Evolutionary conservation across 2,888 invertebrate genomes (phyloP), one percentile per base, ranked within the genome.

Genomic region (Myopa testacea): DNA sequence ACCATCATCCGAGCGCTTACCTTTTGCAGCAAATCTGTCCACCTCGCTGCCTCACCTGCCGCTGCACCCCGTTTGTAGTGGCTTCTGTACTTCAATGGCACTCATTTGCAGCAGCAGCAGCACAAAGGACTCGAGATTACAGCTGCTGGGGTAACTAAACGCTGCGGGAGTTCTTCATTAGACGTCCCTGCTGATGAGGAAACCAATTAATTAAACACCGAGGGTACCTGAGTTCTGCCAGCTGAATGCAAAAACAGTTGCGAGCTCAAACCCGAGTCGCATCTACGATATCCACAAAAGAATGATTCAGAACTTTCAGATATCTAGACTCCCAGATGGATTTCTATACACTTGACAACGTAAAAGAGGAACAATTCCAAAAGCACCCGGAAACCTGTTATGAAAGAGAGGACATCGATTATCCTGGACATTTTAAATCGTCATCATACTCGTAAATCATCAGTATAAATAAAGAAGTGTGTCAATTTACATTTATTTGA

Each of bases 201-300:
- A 76, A 75, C 55, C 78, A 77, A 72, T 78, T 78, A 55, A 55
- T 55, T 55, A 55, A 55, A 55, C 55, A 55, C 55, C 16, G 55
- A n/a, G 14, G 10, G 14, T n/a, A n/a, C 1, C 16, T 55, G 55
- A 14, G 55, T 50, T 1, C 4, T 55, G 55, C 55, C 5, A 10
- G 16, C 55, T 55, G 55, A 3, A 4, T 5, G 55, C 55, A 14
- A 55, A 55, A 55, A 1, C 10, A 10, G 10, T n/a, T 4, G 55
- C 16, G 55, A 55, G 4, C 55, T 55, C 3, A 55, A 55, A 4
- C 10, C 55, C 45, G 10, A 45, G 45, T 45, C 45, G 45, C 6
- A 45, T 6, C 45, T 26, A 26, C 45, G 45, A 45, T 1, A 45
- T 6, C 45, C 45, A 45, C 45, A 45, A 45, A 45, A 45, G 45